Percentiles rank a stretch among this genome's conserved stretches.
phyloP scores from a whole-genome alignment of 2,888 invertebrate genomes.

The Endotricha flammealis region DNA sequence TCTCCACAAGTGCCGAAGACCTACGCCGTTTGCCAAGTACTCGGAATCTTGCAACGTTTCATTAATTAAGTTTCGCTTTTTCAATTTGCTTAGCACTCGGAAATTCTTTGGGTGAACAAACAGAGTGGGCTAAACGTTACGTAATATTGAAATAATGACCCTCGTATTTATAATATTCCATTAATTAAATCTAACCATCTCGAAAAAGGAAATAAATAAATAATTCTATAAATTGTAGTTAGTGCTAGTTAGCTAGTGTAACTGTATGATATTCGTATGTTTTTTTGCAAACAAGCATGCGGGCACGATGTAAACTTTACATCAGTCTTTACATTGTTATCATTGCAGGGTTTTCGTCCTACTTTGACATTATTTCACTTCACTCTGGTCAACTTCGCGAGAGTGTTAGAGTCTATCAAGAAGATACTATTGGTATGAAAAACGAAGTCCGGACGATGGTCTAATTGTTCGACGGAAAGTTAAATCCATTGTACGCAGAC shows the following conservation, averaged over 20 bases:
- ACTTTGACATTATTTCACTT: no score
- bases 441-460: background rate
- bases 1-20: background rate
- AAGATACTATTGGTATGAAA: no score
- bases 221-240: no score
- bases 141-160: background rate
- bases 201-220: no score
- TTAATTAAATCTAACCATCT: background rate
- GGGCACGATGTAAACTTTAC: no score
- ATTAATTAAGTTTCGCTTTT: slow-evolving; percentile 18
- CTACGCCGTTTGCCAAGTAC: slow-evolving; percentile 13
- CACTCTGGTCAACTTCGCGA: no score
- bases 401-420: background rate
- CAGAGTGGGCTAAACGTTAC: slow-evolving; percentile 1
- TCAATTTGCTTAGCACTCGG: slow-evolving; percentile 12
- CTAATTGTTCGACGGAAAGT: slow-evolving; percentile 1
- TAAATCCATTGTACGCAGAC: slow-evolving; percentile 7
- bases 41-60: slow-evolving; percentile 12
- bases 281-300: no score
- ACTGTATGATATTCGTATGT: no score
- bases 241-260: no score
- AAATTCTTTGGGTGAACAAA: slow-evolving; percentile 6
- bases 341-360: no score
- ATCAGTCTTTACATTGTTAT: no score
- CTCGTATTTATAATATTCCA: background rate